Evolutionary conservation across 2,797 vertebrate genomes (phyloP).

Genomic region (Lemur catta): DNA sequence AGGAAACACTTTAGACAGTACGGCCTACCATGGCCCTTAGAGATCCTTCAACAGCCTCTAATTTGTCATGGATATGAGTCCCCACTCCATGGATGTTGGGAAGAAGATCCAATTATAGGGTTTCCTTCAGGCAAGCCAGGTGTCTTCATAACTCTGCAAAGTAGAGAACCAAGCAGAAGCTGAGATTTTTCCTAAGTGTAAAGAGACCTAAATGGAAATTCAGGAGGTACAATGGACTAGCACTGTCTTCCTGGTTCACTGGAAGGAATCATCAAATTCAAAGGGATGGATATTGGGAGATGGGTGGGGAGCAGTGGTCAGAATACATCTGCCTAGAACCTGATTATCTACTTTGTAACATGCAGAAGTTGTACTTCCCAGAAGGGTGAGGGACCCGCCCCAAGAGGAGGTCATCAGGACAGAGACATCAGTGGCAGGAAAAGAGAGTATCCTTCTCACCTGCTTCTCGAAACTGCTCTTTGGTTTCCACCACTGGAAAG

Average conservation of each 20-base stretch:
- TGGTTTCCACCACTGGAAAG: slow-evolving; percentile 45
- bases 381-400: neutral
- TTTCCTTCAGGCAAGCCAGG: neutral
- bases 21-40: neutral
- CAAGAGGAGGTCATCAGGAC: neutral
- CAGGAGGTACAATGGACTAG: neutral
- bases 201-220: neutral
- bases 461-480: slow-evolving; percentile 44
- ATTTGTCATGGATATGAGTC: neutral
- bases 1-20: neutral
- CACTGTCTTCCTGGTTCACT: neutral
- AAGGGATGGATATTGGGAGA: neutral
- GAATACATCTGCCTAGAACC: neutral
- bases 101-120: neutral
- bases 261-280: neutral
- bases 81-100: neutral
- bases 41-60: neutral
- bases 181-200: neutral
- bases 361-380: neutral
- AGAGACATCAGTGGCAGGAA: neutral
- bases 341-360: neutral
- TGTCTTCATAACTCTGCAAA: slow-evolving; percentile 57
- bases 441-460: neutral
- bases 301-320: neutral
- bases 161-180: slow-evolving; percentile 27